Evolutionary conservation across 2,113 vertebrate species (phyloP), one percentile per base, ranked within the genome.

Genomic region (Dasyprocta punctata): DNA sequence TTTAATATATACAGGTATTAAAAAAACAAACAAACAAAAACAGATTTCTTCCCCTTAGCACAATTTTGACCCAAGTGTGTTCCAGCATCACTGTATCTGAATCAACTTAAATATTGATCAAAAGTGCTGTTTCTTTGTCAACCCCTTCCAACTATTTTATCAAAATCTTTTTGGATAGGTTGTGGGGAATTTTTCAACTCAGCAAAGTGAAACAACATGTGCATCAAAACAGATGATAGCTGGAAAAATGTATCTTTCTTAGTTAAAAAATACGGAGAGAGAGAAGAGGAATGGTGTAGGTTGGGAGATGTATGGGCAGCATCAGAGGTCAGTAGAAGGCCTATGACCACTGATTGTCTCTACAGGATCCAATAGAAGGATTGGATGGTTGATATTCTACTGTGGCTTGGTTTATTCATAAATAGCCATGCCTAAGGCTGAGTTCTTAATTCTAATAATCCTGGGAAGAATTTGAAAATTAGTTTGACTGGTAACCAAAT

Each of bases 401-500:
- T 52, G 7, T 19, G 56, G 0, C 38, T 97, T 26, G 49, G 52
- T 4, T 97, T 7, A 30, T 49, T 93, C 38, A 1, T 95, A 54
- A 61, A 63, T 3, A 93, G 16, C 7, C 71, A 73, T 95, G 19
- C 9, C 56, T 12, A 95, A 41, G 30, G 58, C 60, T 82, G 22
- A 95, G 95, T 11, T 6, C 54, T 78, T 38, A 33, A 54, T 1
- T 41, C n/a, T 78, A 91, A 85, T 33, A 16, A 2, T 38, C 33
- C n/a, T 49, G 92, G 33, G 38, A 93, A 89, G 85, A 96, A 44
- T 44, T 67, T 65, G 54, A 33, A 94, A 98, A 98, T 98, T 95
- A 98, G 90, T 30, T 0, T 84, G 14, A 63, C 80, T 89, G n/a
- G 14, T 63, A 85, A 87, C 97, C 38, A 98, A 95, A 87, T 96